Base-by-base conservation (phyloP, 1,140 invertebrate species). In the Euglossa dilemma region DNA sequence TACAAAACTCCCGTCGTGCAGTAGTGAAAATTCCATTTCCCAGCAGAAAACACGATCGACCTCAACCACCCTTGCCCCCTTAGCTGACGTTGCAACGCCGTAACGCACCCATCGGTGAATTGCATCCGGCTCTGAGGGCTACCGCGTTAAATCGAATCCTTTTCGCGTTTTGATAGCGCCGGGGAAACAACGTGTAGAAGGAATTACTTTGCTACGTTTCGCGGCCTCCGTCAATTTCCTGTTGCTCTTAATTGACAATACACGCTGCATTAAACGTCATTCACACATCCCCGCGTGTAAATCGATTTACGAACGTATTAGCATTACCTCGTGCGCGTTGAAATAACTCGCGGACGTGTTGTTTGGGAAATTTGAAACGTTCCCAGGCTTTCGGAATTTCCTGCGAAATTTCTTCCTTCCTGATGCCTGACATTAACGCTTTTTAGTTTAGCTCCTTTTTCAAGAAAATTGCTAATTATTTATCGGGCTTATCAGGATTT, bases 21-120 rank as follows among this genome's bases (percentile, higher is more conserved):
- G 75, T 43, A 83, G 70, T 79, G 86, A 87, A 87, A 87, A 87
- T 88, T 87, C 86, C 76, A 88, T 88, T 87, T 88, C 64, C 83
- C 78, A 57, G 78, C 76, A 50, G 64, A 83, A 85, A 85, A 88
- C 70, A 76, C 18, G 74, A 74, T 69, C 64, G 50, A 76, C 28
- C 67, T 72, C 50, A 16, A 50, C 80, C 73, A 20, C 45, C 73
- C 25, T 52, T 25, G 36, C 52, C 71, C 43, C 63, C 72, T 70
- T 54, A 75, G 78, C 83, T 82, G 83, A 88, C 75, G 74, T 36
- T 83, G 80, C 73, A 76, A 28, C 61, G 45, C 52, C 71, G 59
- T 77, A 74, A 87, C 76, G 63, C 54, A 59, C 45, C 57, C 50
- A 88, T 86, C 72, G 67, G 73, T 20, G 79, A 84, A 88, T 80